Evolutionary conservation across 2,797 vertebrate species (phyloP), one percentile per base, ranked within the genome.

Genomic region (Enteromius unitaeniatus): DNA sequence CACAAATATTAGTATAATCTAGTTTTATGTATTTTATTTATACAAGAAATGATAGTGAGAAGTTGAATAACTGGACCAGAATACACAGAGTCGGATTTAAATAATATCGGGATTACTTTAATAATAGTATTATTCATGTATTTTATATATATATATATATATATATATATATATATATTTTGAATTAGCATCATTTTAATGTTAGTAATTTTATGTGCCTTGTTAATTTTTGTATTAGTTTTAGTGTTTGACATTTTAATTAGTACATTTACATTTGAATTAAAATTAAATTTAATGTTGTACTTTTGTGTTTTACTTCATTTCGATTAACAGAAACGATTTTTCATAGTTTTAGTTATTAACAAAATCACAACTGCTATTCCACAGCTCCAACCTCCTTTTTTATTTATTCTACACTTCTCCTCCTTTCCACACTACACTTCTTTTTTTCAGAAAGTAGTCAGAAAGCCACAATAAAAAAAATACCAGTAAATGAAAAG

Each of bases 401-500:
- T 21, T 55, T 23, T 55, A n/a, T n/a, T 55, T n/a, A n/a, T 10
- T 9, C 8, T 23, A n/a, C 10, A 10, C 53, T n/a, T 55, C 19
- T 55, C 3, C 53, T 21, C 37, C 8, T 40, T 40, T 40, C 37
- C 37, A 40, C 37, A 40, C 7, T 40, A 40, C 37, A 40, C 37
- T 40, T 40, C 37, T 58, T 3, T 6, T 17, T 9, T 47, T 19
- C 4, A n/a, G 13, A 47, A 37, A 73, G 26, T 14, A 37, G 19
- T 31, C 1, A 2, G 14, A 77, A n/a, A 78, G 55, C n/a, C 15
- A 11, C 23, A 21, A 68, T 37, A 79, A 42, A 81, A 65, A 34
- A 45, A 51, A 37, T 8, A 11, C 51, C 10, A 87, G 70, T 14
- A 26, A 34, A 60, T 88, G 74, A 86, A 82, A 89, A 87, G 42